phyloP scores from a whole-genome alignment of 2,888 invertebrate species.

The Synergus itoensis region DNA sequence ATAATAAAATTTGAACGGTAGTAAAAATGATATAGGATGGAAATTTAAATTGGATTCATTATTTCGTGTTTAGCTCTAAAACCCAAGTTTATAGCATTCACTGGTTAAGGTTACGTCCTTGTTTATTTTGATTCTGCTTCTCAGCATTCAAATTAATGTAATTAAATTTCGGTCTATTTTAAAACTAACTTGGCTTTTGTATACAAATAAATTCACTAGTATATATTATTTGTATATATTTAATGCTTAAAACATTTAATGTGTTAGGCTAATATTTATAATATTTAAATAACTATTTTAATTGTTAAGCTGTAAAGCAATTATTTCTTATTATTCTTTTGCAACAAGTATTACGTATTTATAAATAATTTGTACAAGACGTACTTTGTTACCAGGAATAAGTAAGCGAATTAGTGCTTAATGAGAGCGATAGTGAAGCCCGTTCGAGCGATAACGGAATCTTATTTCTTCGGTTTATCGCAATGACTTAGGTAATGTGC shows the following conservation, averaged over 20 bases:
- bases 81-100: neutral
- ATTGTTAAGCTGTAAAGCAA: neutral
- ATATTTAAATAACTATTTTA: conserved; percentile 50
- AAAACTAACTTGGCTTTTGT: neutral
- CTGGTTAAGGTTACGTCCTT: neutral
- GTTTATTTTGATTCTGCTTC: neutral
- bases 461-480: conserved; percentile 58
- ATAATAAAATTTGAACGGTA: no score
- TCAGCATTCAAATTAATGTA: neutral
- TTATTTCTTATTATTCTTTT: conserved; percentile 7
- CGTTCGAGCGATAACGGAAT: conserved; percentile 69
- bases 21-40: neutral
- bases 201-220: neutral
- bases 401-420: conserved; percentile 72
- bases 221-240: no score
- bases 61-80: neutral
- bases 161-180: neutral
- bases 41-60: neutral
- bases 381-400: conserved; percentile 64
- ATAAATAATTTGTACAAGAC: conserved; percentile 57
- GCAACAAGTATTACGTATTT: neutral
- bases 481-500: conserved; percentile 60
- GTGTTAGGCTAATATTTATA: conserved; percentile 51
- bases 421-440: conserved; percentile 70
- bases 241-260: conserved; percentile 27